Evolutionary conservation across 37 sponge, comb jelly and placozoan species (phyloP), one percentile per base, ranked within the genome.

Genomic region (Agelas oroides): DNA sequence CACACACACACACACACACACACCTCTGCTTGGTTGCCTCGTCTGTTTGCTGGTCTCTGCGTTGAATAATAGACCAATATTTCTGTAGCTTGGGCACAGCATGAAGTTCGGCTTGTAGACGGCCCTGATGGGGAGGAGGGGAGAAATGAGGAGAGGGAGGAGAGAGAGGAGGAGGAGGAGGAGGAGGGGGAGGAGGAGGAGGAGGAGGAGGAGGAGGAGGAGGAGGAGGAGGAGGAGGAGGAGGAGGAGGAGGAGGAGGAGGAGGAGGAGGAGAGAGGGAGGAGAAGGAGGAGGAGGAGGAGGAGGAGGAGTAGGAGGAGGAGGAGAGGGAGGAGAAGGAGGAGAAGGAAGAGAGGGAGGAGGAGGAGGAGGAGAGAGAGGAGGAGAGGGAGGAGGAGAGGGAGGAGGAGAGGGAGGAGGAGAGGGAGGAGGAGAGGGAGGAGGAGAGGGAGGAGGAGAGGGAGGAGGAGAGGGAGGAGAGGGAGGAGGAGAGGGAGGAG

Each of bases 21-120:
- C 66, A 90, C 91, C 80, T 91, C 38, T 81, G 75, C 53, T 33
- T 78, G 25, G 88, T 46, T 27, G 68, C 77, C 3, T 53, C 85
- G 37, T 92, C 91, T 67, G 86, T 36, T 59, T 91, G 82, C 28
- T 84, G 82, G 30, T 96, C 93, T 39, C 84, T 92, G 56, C 94
- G 92, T 65, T 89, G 74, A 59, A 98, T 57, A 53, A 65, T 75
- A n/a, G 67, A 86, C 93, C 94, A 96, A 75, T 91, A 93, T 39
- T 92, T 89, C 81, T 84, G 79, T 61, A 94, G 76, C 37, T 70
- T 74, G 14, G 96, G 87, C 23, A 78, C 73, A 21, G 39, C 61
- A 25, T 53, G 59, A 38, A 94, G 75, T 79, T 94, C 97, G 77
- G 86, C 71, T 28, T 94, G 86, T 2, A 92, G 77, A 19, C 91